Conservation (phyloP, 30 jellyfish, hydroid and myxozoan species). For the Aurelia aurita complex sp. Pacific region DNA sequence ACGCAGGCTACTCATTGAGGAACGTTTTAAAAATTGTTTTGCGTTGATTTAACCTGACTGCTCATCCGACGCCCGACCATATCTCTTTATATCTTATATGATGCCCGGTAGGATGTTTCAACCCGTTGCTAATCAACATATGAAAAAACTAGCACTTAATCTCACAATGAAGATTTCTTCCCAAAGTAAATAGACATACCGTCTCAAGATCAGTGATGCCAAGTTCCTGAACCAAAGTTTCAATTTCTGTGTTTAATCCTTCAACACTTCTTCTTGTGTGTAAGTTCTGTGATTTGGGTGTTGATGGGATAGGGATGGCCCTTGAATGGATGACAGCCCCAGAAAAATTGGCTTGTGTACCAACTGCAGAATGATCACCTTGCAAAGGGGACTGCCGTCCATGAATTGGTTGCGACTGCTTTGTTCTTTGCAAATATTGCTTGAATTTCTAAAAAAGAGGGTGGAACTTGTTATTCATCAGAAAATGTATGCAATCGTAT, state of each 20-base stretch:
- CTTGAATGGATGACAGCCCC: conserved; percentile 73
- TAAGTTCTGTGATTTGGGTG: conserved; percentile 82
- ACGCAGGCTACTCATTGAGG: too few relatives aligned
- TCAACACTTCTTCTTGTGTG: conserved; percentile 98
- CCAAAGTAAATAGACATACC: conserved; percentile 28
- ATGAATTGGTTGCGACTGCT: conserved; percentile 85
- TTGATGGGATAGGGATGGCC: conserved; percentile 92
- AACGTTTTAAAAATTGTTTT: too few relatives aligned
- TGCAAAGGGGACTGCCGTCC: conserved; percentile 98
- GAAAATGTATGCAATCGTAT: too few relatives aligned
- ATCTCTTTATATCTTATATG: too few relatives aligned
- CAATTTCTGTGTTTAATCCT: conserved; percentile 94
- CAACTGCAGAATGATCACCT: conserved; percentile 96
- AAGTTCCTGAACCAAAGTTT: conserved; percentile 83
- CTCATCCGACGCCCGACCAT: too few relatives aligned
- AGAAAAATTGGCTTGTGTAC: conserved; percentile 61
- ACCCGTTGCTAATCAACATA: too few relatives aligned
- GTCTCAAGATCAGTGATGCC: conserved; percentile 63
- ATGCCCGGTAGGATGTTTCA: too few relatives aligned
- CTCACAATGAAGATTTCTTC: too few relatives aligned
- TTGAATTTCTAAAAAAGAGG: conserved; percentile 72
- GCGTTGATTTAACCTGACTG: too few relatives aligned
- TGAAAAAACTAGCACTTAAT: too few relatives aligned
- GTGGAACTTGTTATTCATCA: too few relatives aligned
- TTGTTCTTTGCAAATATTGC: conserved; percentile 85